Base-by-base conservation (phyloP, 2,113 vertebrate genomes). In the Rhadina sibilatrix region DNA sequence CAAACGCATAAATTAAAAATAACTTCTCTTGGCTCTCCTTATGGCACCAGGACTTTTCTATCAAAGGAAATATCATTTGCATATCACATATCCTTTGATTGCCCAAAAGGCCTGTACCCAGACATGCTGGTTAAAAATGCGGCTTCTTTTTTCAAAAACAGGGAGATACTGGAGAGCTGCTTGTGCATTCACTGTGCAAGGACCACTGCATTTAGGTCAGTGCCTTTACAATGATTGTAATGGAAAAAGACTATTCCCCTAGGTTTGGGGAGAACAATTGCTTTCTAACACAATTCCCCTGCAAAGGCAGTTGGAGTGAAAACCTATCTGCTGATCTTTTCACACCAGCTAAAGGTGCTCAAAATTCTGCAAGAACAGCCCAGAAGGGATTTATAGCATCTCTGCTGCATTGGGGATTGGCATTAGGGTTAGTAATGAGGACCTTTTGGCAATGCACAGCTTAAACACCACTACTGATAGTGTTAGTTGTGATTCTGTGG, bases 1-100 rank as follows among this genome's bases (percentile, higher is more conserved):
- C 70, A 87, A 85, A 82, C 42, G 49, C n/a, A 79, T 76, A 64
- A 68, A 90, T 87, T 68, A 71, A 91, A 75, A 91, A 33, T n/a
- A 83, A 49, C 24, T 82, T 75, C 17, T 89, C 16, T 23, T 47
- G 22, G 10, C 31, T 66, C 35, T 85, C 24, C 44, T 56, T 68
- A 82, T 5, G 6, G 24, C 65, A 95, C 18, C 9, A 49, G 47
- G 11, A 52, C 22, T 37, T 78, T 66, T 81, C 40, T 81, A 22
- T 79, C 30, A 50, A 56, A 78, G 56, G 17, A 82, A 70, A 60
- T 63, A 37, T 20, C 1, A 20, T 68, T 78, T 79, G 4, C 68
- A 4, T 16, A 28, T 46, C 50, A 42, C 11, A 27, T n/a, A 63
- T 12, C 6, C n/a, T 84, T 78, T 60, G 27, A 38, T 30, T 66